Conservation (phyloP, 2,113 vertebrate genomes). For the Puma concolor region DNA sequence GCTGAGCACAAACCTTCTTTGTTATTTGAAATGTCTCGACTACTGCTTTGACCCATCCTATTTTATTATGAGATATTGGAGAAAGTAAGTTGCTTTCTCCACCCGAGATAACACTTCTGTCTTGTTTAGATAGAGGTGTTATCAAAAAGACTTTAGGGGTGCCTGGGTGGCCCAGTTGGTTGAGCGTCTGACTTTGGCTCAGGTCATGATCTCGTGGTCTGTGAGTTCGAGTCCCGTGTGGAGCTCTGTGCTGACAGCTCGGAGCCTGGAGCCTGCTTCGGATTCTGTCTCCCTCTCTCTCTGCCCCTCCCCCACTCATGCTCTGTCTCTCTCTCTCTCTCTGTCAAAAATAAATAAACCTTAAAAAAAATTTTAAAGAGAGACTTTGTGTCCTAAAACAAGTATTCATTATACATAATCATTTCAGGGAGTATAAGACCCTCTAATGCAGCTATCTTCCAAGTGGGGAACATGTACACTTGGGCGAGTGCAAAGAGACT, state of each 20-base stretch:
- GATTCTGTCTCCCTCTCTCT: too few species aligned
- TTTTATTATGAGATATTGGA: constrained; percentile 11
- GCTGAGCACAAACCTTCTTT: not conserved
- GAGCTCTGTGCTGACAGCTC: too few species aligned
- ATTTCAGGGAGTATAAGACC: not conserved
- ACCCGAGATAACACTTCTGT: not conserved
- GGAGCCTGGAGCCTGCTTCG: too few species aligned
- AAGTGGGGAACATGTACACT: not conserved
- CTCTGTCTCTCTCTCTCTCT: too few species aligned
- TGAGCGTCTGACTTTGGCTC: too few species aligned
- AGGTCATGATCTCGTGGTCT: too few species aligned
- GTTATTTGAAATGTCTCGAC: not conserved
- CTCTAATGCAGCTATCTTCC: not conserved
- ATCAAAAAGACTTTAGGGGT: not conserved
- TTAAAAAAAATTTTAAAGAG: not conserved
- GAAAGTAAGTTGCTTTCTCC: not conserved
- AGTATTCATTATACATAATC: not conserved
- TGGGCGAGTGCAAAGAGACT: not conserved
- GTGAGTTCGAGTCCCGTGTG: too few species aligned
- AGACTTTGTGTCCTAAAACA: not conserved
- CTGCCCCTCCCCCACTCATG: too few species aligned
- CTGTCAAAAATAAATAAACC: too few species aligned
- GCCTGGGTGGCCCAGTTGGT: too few species aligned
- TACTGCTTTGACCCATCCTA: not conserved
- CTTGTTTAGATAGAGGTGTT: not conserved